Base-by-base conservation (phyloP, 2,113 vertebrate species). In the Spilogale gracilis region DNA sequence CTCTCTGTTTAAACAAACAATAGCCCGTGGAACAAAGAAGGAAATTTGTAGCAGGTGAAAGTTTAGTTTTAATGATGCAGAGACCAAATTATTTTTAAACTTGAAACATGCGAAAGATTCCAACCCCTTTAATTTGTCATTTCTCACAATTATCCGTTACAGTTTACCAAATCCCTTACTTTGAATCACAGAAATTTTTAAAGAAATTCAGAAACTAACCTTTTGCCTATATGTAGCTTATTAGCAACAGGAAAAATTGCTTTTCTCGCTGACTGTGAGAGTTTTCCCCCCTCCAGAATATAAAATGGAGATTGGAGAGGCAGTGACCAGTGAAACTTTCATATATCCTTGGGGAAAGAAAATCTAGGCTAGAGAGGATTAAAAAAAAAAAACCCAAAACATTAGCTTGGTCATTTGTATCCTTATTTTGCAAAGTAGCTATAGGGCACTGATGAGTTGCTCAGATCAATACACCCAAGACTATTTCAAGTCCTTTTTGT, bases 1-100 rank as follows among this genome's bases (percentile, higher is more conserved):
- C 95, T 80, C 76, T 91, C 94, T 81, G 81, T 78, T 96, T 89
- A 94, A 88, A 94, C 92, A 54, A 96, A 97, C 89, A 90, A 91
- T 90, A 91, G 89, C 48, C 92, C 94, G 60, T 52, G 78, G 78
- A 91, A 80, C 32, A 96, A 98, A 94, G 85, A 63, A 63, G 45
- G 45, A 85, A 85, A 80, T 94, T 76, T 65, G 94, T 76, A 85
- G 95, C 94, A 85, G 89, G 95, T 95, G 95, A 97, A 97, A 96
- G 95, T 89, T 97, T 91, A 96, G 95, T 93, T 90, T 96, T 97
- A 97, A 96, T 97, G 97, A 98, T 97, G 92, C 82, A 45, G 89
- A 89, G 60, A 82, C 89, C 58, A 65, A 93, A 96, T 74, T 96
- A 95, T 79, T 96, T 95, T 92, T 89, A 91, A 89, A 89, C 63